Evolutionary conservation across 2,888 invertebrate species (phyloP).

Genomic region (Mythimna pallens): DNA sequence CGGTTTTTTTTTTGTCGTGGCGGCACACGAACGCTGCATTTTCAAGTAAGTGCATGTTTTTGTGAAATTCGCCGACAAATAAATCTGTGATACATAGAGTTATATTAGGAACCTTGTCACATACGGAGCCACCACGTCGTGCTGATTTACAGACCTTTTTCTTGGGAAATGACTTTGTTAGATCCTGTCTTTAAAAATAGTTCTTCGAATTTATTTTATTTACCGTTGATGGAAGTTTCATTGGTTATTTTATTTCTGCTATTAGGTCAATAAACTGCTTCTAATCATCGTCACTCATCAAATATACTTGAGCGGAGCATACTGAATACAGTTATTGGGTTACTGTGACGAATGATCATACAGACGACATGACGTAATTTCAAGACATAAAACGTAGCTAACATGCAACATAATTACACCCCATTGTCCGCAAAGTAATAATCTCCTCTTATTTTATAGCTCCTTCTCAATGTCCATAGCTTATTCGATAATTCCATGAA

Average conservation of each 20-base stretch:
- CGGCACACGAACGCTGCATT: conserved; percentile 63
- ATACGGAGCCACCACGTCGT: conserved; percentile 49
- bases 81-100: conserved; percentile 56
- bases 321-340: conserved; percentile 6
- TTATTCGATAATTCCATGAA: conserved; percentile 1
- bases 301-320: background rate
- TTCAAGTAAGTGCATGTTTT: conserved; percentile 64
- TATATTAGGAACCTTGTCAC: conserved; percentile 62
- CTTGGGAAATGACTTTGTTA: conserved; percentile 49
- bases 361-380: conserved; percentile 1
- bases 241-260: conserved; percentile 7
- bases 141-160: conserved; percentile 60
- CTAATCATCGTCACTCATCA: conserved; percentile 4
- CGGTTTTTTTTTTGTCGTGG: conserved; percentile 62
- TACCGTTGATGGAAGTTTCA: conserved; percentile 27
- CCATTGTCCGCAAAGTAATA: background rate
- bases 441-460: background rate
- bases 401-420: background rate
- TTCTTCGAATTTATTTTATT: conserved; percentile 41
- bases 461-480: background rate
- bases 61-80: conserved; percentile 67
- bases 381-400: background rate
- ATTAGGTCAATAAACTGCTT: background rate
- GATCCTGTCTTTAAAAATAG: conserved; percentile 44
- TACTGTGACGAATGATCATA: conserved; percentile 3